Evolutionary conservation across 2,888 invertebrate genomes (phyloP).

Genomic region (Cerastoderma edule): DNA sequence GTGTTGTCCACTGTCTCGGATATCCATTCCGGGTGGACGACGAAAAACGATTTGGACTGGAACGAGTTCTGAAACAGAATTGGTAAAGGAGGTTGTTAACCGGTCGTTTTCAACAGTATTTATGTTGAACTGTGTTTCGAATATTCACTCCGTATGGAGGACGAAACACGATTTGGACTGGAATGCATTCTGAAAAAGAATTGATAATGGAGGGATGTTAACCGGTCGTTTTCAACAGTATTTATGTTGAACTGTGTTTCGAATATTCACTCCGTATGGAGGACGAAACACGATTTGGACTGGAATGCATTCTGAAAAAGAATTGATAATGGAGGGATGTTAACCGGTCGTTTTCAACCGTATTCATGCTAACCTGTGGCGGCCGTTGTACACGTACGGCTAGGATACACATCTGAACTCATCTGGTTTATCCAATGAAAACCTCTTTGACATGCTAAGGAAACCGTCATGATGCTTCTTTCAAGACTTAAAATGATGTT

Average conservation of each 20-base stretch:
- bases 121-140: constrained; percentile 68
- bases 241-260: constrained; percentile 68
- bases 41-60: constrained; percentile 70
- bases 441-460: too few species aligned
- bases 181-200: constrained; percentile 72
- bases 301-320: constrained; percentile 71
- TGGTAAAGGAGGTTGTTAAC: too few species aligned
- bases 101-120: not conserved
- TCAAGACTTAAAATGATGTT: too few species aligned
- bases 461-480: too few species aligned
- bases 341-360: not conserved
- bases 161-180: constrained; percentile 71
- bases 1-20: constrained; percentile 72
- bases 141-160: constrained; percentile 75
- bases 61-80: constrained; percentile 74
- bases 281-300: constrained; percentile 70
- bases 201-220: too few species aligned
- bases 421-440: too few species aligned
- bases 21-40: constrained; percentile 76
- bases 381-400: too few species aligned
- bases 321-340: too few species aligned
- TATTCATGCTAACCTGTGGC: constrained; percentile 65
- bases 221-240: not conserved
- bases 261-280: constrained; percentile 75
- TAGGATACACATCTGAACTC: too few species aligned